A percentile compares a stretch with the other conserved stretches of the same genome.
These are phyloP conservation scores for Anabas testudineus DNA, from an alignment of 2,797 vertebrate species.

Conservation along the genomic window DNA sequence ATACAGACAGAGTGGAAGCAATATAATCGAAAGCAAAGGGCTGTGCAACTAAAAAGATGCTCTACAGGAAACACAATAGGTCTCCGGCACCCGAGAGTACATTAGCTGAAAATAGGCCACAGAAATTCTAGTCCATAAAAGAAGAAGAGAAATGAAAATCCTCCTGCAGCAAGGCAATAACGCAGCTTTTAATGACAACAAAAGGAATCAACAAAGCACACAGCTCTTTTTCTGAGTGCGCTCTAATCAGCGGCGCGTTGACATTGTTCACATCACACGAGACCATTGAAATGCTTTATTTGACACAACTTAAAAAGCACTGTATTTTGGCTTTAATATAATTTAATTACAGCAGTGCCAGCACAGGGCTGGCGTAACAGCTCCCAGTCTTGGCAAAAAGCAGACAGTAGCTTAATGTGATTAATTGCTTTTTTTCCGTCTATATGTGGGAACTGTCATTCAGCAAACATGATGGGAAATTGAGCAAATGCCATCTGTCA, in stretches of 20 bases:
- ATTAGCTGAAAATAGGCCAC: constrained; percentile 78
- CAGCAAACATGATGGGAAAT: constrained; percentile 50
- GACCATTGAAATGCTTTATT: constrained; percentile 63
- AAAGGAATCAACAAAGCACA: constrained; percentile 72
- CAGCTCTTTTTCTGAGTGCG: constrained; percentile 57
- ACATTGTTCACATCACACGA: constrained; percentile 65
- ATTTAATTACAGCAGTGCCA: constrained; percentile 74
- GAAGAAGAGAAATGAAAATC: constrained; percentile 70
- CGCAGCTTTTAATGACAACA: constrained; percentile 71
- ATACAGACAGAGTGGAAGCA: constrained; percentile 59
- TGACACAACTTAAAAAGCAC: constrained; percentile 61
- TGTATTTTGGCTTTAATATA: constrained; percentile 65
- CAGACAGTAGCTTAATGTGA: constrained; percentile 73
- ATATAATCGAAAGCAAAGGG: constrained; percentile 66
- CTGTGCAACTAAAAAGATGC: constrained; percentile 74
- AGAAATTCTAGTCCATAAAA: constrained; percentile 74
- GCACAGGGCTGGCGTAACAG: constrained; percentile 59
- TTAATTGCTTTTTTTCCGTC: constrained; percentile 75
- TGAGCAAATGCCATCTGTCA: constrained; percentile 31
- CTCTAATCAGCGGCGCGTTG: constrained; percentile 68
- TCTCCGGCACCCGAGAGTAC: constrained; percentile 65
- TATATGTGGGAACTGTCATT: constrained; percentile 66
- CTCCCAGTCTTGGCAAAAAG: constrained; percentile 68
- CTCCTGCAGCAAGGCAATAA: constrained; percentile 71
- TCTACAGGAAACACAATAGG: constrained; percentile 74